These are phyloP conservation scores for Microplitis deprimator DNA, from an alignment of 2,888 invertebrate genomes.

Conservation along the genomic window DNA sequence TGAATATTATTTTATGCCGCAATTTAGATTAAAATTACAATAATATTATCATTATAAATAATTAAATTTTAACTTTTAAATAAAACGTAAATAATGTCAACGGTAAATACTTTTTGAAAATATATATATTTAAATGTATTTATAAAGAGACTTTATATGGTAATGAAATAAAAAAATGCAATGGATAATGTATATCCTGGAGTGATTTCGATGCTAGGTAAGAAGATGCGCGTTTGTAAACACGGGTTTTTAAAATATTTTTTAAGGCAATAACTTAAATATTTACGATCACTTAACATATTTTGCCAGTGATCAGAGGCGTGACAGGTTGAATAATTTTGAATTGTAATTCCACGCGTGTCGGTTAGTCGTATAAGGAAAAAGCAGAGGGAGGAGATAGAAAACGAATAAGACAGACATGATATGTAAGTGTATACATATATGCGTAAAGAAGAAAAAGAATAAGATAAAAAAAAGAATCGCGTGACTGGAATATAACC, in stretches of 20 bases:
- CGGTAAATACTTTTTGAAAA: too few relatives aligned
- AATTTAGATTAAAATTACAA: too few relatives aligned
- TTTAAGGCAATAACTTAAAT: background rate
- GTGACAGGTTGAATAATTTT: slow-evolving; percentile 55
- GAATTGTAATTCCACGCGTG: slow-evolving; percentile 67
- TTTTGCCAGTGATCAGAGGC: slow-evolving; percentile 5
- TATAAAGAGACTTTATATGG: background rate
- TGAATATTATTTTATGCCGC: too few relatives aligned
- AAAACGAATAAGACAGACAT: slow-evolving; percentile 39
- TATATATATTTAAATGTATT: too few relatives aligned
- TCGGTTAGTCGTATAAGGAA: slow-evolving; percentile 53
- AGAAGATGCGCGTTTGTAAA: slow-evolving; percentile 41
- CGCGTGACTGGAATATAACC: slow-evolving; percentile 41
- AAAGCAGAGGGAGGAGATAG: slow-evolving; percentile 46
- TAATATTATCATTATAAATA: too few relatives aligned
- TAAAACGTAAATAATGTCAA: too few relatives aligned
- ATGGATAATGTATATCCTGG: background rate
- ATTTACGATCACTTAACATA: slow-evolving; percentile 12
- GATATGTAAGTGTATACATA: slow-evolving; percentile 31
- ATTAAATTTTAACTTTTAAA: too few relatives aligned
- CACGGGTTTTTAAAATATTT: background rate
- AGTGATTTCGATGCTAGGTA: slow-evolving; percentile 59
- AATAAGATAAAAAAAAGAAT: slow-evolving; percentile 25
- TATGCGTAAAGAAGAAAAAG: slow-evolving; percentile 20
- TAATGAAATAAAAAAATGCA: background rate